Evolutionary conservation across 2,888 invertebrate genomes (phyloP), one percentile per base, ranked within the genome.

Genomic region (Parasteatoda lunata): DNA sequence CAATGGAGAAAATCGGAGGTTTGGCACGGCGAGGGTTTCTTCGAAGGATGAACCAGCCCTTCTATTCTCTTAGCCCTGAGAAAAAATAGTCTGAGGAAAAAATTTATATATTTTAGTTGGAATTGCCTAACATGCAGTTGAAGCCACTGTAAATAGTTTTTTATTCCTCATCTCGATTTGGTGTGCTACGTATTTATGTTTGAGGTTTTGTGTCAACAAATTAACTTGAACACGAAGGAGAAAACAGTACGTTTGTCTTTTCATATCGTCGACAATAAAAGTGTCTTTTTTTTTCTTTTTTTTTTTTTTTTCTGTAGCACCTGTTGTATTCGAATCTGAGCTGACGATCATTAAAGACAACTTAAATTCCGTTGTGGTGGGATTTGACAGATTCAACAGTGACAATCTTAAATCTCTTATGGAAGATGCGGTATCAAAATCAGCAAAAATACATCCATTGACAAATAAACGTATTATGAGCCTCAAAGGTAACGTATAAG

Each of bases 261-360:
- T 30, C 30, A 30, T 30, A 30, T 30, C 30, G 30, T 69, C 52
- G n/a, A n/a, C n/a, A n/a, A n/a, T n/a, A n/a, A n/a, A n/a, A n/a
- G n/a, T n/a, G n/a, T n/a, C n/a, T n/a, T n/a, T n/a, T n/a, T n/a
- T n/a, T n/a, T n/a, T n/a, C n/a, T n/a, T n/a, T n/a, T n/a, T n/a
- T n/a, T n/a, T n/a, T n/a, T n/a, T n/a, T n/a, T n/a, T n/a, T 69
- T 69, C 65, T 59, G 5, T 59, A 86, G 85, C 54, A 7, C 54
- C 15, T 3, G 71, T 77, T 5, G 45, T 52, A 7, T 80, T 86
- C 65, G 65, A 30, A 0, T 80, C 73, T n/a, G 84, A 77, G 54
- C 3, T 59, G 30, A 81, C 66, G 0, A 30, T 47, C 6, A 45
- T 77, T 4, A 11, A 9, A 3, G 65, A 69, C 3, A 11, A 54